Evolutionary conservation across 1,140 invertebrate species (phyloP), one percentile per base, ranked within the genome.

Genomic region (Trachymyrmex septentrionalis): DNA sequence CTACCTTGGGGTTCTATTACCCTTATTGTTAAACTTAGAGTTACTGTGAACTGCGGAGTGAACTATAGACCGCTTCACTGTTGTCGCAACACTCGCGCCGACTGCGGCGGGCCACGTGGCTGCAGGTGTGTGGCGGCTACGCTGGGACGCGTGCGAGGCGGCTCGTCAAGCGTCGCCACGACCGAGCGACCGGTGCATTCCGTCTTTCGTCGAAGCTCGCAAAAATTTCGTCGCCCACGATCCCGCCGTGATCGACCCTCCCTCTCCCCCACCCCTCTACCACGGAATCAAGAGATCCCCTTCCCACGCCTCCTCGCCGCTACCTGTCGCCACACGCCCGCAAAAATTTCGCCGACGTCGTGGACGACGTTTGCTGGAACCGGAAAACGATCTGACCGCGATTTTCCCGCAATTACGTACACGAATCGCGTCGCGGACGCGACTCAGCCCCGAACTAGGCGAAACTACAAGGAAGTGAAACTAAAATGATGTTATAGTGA

Each of bases 21-120:
- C 91, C 93, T 95, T 95, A 94, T 94, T 94, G 93, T 95, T 95
- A 95, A 95, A 94, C 94, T 94, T 95, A 94, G 93, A 94, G 94
- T 95, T 94, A 92, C 91, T 93, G 71, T 55, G 93, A 94, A 94
- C 94, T 95, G 95, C 94, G 92, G 93, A 94, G 92, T 86, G 91
- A 94, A 93, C 94, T 95, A 95, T 95, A 95, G 94, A 94, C 93
- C 84, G 91, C 87, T 76, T 84, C 55, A 63, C 34, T 84, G 69
- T 84, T 82, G 85, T 81, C 91, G 88, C 90, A 90, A 93, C 91
- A 92, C 88, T 91, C 91, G 91, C 38, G 91, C 92, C 92, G 91
- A 92, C 92, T 85, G 91, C 77, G 87, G 91, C 76, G 88, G 92
- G 94, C 94, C 94, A 95, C 95, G 95, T 95, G 95, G 93, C 95